phyloP scores from a whole-genome alignment of 1,140 invertebrate genomes.

The Drosophila ficusphila region DNA sequence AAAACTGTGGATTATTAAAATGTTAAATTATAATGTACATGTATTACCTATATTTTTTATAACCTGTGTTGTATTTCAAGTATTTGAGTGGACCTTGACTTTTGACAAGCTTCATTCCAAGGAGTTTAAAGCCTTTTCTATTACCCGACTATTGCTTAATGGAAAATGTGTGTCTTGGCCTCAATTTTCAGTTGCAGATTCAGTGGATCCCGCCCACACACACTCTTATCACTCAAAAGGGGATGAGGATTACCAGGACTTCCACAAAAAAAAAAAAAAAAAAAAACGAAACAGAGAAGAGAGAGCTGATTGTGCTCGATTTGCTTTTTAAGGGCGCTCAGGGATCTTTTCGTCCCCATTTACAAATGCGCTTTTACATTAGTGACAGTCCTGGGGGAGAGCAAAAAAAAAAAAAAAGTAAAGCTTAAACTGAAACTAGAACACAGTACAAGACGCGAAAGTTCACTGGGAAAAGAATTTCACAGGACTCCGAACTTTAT shows the following conservation, averaged over 20 bases:
- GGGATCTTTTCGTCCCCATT: constrained; percentile 48
- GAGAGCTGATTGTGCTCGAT: constrained; percentile 55
- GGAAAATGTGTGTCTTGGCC: constrained; percentile 9
- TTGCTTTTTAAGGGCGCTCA: constrained; percentile 67
- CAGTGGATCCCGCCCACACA: constrained; percentile 8
- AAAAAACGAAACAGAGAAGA: constrained; percentile 8
- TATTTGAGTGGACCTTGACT: constrained; percentile 30
- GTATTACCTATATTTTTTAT: too few species aligned
- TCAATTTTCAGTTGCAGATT: not conserved
- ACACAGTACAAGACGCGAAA: not conserved
- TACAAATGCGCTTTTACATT: constrained; percentile 80
- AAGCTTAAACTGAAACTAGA: constrained; percentile 21
- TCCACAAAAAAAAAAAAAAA: constrained; percentile 57
- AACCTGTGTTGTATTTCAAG: too few species aligned
- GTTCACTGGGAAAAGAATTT: not conserved
- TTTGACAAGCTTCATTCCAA: not conserved
- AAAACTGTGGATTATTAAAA: too few species aligned
- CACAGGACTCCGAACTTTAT: too few species aligned
- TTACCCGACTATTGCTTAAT: constrained; percentile 5
- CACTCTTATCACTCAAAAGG: constrained; percentile 56
- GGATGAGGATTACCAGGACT: not conserved
- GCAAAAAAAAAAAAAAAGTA: too few species aligned
- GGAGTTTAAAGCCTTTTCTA: constrained; percentile 1
- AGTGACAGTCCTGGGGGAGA: constrained; percentile 59
- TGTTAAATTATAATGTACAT: too few species aligned